Evolutionary conservation across 2,888 invertebrate species (phyloP).

Genomic region (Diaprepes abbreviatus): DNA sequence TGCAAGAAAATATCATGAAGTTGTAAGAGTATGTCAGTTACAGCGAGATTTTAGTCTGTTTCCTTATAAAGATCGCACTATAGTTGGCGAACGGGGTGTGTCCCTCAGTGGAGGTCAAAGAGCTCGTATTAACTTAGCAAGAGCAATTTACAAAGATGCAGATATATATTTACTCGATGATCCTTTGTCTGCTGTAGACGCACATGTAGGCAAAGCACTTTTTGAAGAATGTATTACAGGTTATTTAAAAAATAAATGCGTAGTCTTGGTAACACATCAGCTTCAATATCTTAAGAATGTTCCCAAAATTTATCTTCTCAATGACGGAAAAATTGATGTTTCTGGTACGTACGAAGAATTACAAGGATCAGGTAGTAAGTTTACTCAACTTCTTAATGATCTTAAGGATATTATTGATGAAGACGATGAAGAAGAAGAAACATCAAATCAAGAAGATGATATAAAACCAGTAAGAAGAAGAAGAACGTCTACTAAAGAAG

Average conservation of each 20-base stretch:
- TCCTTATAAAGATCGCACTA: constrained; percentile 83
- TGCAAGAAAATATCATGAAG: constrained; percentile 75
- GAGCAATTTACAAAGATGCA: constrained; percentile 86
- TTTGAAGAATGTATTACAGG: constrained; percentile 82
- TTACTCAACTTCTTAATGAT: constrained; percentile 70
- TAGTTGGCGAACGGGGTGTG: constrained; percentile 82
- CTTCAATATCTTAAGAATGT: constrained; percentile 75
- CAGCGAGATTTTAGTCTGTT: constrained; percentile 80
- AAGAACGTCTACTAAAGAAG: constrained; percentile 45
- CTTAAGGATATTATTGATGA: constrained; percentile 49
- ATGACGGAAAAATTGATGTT: constrained; percentile 71
- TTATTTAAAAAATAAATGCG: constrained; percentile 76
- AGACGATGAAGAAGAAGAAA: constrained; percentile 55
- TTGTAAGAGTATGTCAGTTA: constrained; percentile 78
- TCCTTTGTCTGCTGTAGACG: constrained; percentile 90
- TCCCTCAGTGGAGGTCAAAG: constrained; percentile 85
- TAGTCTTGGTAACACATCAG: constrained; percentile 82
- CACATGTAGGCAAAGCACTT: constrained; percentile 87
- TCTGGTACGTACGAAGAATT: constrained; percentile 79
- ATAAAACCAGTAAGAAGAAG: constrained; percentile 45
- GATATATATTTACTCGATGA: constrained; percentile 91
- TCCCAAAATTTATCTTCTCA: constrained; percentile 71
- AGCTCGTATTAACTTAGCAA: constrained; percentile 87
- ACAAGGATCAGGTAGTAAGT: constrained; percentile 79
- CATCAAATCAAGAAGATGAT: constrained; percentile 49